Base-by-base conservation (phyloP, 2,888 invertebrate species). In the Hirtodrosophila cameraria region DNA sequence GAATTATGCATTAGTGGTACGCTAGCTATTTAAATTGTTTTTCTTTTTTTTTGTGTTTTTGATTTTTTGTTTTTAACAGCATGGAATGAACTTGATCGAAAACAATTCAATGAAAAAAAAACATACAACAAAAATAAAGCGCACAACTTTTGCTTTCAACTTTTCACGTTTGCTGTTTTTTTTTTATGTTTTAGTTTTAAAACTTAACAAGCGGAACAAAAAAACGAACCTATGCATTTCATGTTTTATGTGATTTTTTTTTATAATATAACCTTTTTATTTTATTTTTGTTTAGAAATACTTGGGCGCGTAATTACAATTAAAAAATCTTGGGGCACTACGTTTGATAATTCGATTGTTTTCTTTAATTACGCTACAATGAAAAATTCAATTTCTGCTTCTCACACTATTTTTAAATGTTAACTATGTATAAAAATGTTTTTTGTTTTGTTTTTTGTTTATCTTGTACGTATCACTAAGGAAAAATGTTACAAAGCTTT, bases 401-500 rank as follows among this genome's bases (percentile, higher is more conserved):
- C n/a, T n/a, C n/a, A n/a, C 11, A 49, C 35, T 61, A 63, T 67
- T 54, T 66, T 59, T 65, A 61, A 62, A 71, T 67, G 54, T 67
- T 73, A 68, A 58, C 59, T 80, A 77, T 72, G 69, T 80, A 80
- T 77, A 80, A 77, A 83, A 78, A n/a, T n/a, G n/a, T 55, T 66
- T 58, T 66, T 63, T 30, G 18, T 2, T 23, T 23, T 2, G 61
- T 52, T 23, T 2, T 63, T 52, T 60, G 33, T 60, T 65, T 66
- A 38, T 67, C 12, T 60, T 69, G 67, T 68, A 64, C 43, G 57
- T 54, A 73, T 69, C 60, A 67, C 61, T 60, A 79, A 65, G 73
- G 65, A 75, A 61, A 83, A 78, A 67, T 82, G 67, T 76, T 78
- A 85, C 86, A 86, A 86, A 85, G 78, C 86, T 84, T 86, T 86